Evolutionary conservation across 1,140 invertebrate species (phyloP).

Genomic region (Phocides pigmalion): DNA sequence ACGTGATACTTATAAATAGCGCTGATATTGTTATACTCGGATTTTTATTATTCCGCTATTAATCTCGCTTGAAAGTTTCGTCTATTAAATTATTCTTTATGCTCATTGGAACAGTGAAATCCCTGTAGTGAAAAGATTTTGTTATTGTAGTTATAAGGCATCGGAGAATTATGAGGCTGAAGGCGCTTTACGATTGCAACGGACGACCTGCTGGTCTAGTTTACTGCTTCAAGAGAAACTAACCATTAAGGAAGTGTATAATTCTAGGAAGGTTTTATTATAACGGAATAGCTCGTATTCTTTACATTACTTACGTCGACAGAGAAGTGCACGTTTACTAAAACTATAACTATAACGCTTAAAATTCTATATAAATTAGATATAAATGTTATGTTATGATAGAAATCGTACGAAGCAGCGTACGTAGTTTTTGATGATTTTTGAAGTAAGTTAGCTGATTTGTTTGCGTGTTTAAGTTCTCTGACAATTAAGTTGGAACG

Average conservation of each 20-base stretch:
- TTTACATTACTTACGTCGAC: neutral
- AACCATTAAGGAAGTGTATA: conserved; percentile 9
- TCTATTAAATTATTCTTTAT: neutral
- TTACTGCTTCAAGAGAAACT: conserved; percentile 18
- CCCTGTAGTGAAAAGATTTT: neutral
- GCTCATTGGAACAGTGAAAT: neutral
- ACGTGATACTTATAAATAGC: too few relatives aligned
- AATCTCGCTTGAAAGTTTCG: neutral
- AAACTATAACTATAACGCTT: neutral
- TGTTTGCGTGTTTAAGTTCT: too few relatives aligned
- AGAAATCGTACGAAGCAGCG: too few relatives aligned
- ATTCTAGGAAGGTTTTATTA: conserved; percentile 4
- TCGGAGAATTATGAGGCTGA: conserved; percentile 13
- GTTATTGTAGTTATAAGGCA: conserved; percentile 14
- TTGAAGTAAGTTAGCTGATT: too few relatives aligned
- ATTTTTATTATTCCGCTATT: too few relatives aligned
- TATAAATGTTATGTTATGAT: too few relatives aligned
- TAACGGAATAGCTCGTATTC: conserved; percentile 1
- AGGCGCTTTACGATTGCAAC: conserved; percentile 8
- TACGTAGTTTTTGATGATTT: too few relatives aligned
- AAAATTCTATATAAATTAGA: neutral
- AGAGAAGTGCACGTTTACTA: neutral
- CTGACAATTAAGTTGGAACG: too few relatives aligned
- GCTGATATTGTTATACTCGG: too few relatives aligned
- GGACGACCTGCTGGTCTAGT: conserved; percentile 15